Conservation (phyloP, 1,140 invertebrate species). For the Bilobella aurantiaca region DNA sequence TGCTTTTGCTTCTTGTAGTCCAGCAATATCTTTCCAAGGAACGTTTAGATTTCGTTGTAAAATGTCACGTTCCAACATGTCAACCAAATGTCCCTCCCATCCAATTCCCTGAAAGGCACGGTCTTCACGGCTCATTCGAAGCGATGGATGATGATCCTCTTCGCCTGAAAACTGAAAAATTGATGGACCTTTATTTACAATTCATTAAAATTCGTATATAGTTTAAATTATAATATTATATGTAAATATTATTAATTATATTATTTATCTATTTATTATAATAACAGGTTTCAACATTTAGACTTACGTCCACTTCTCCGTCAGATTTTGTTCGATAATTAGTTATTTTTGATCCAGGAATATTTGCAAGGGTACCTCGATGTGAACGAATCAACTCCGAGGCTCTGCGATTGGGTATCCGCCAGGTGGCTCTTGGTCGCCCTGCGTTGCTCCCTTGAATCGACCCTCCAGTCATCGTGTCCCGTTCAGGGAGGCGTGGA, state of each 20-base stretch:
- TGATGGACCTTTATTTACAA: background rate
- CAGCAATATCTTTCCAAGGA: slow-evolving; percentile 53
- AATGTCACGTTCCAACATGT: slow-evolving; percentile 58
- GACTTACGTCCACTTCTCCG: slow-evolving; percentile 33
- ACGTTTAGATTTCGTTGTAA: slow-evolving; percentile 52
- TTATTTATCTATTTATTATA: no score
- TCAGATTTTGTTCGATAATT: slow-evolving; percentile 26
- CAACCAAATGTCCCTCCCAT: slow-evolving; percentile 67
- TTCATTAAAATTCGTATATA: background rate
- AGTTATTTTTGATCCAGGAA: background rate
- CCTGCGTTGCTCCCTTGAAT: slow-evolving; percentile 14
- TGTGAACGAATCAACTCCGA: slow-evolving; percentile 26
- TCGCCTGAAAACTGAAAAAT: slow-evolving; percentile 33
- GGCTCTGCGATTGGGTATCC: slow-evolving; percentile 28
- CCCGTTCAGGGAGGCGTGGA: slow-evolving; percentile 25
- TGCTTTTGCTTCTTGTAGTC: slow-evolving; percentile 55
- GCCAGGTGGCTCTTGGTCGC: slow-evolving; percentile 28
- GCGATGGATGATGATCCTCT: slow-evolving; percentile 18
- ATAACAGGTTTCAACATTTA: no score
- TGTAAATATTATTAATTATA: no score
- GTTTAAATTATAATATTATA: no score
- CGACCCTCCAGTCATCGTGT: background rate
- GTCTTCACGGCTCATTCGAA: slow-evolving; percentile 44
- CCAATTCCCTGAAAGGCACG: slow-evolving; percentile 61
- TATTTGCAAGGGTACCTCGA: slow-evolving; percentile 5